Percentiles rank a stretch among this genome's conserved stretches.
Conservation (phyloP, 2,113 vertebrate species). For the Phrynosoma platyrhinos region DNA sequence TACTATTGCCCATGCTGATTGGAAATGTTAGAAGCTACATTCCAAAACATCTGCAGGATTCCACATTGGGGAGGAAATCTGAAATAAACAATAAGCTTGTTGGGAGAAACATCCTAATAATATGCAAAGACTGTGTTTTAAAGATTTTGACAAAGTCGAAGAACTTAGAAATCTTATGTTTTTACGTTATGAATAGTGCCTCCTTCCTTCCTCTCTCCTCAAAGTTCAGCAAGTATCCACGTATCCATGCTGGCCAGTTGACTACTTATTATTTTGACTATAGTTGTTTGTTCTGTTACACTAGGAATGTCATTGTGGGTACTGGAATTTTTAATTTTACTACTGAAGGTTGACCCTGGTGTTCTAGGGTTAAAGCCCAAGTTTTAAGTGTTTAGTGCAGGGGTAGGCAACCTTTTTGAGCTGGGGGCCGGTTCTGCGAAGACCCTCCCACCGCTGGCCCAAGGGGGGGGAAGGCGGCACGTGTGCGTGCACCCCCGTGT, state of each 20-base stretch:
- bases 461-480: no score
- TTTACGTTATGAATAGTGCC: neutral
- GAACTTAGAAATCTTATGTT: neutral
- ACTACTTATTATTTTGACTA: neutral
- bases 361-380: neutral
- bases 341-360: neutral
- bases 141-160: neutral
- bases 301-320: neutral
- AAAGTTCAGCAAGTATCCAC: neutral
- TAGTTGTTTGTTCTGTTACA: neutral
- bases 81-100: neutral
- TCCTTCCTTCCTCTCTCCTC: no score
- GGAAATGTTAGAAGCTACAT: neutral
- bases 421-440: no score
- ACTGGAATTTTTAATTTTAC: neutral
- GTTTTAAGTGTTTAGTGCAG: neutral
- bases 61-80: neutral
- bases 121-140: neutral
- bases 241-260: neutral
- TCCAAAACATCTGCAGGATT: neutral
- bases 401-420: no score
- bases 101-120: neutral
- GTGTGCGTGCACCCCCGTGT: no score
- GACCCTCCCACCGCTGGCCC: no score
- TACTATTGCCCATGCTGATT: neutral